Conservation (phyloP, 2,888 invertebrate genomes). For the Coenonympha arcania region DNA sequence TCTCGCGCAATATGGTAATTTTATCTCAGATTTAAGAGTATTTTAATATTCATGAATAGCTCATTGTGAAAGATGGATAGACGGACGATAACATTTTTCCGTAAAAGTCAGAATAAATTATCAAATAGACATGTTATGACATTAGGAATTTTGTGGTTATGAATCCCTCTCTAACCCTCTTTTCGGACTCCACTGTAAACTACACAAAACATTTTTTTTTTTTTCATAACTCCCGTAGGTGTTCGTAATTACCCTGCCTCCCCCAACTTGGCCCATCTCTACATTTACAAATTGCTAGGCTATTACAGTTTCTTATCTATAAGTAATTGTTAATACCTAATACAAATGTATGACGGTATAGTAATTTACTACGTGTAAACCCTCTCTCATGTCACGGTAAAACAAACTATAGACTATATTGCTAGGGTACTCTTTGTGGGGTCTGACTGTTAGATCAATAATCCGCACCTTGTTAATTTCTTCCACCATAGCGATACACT, state of each 20-base stretch:
- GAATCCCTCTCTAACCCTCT: too few relatives aligned
- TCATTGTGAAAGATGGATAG: neutral
- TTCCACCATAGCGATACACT: conserved; percentile 9
- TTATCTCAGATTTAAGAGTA: neutral
- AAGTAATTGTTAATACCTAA: too few relatives aligned
- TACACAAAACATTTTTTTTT: too few relatives aligned
- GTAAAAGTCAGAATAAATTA: neutral
- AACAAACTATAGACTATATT: conserved; percentile 11
- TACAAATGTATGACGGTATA: neutral
- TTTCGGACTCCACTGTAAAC: too few relatives aligned
- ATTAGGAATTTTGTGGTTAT: too few relatives aligned
- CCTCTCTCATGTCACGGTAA: too few relatives aligned
- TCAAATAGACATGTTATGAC: conserved; percentile 10
- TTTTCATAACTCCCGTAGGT: too few relatives aligned
- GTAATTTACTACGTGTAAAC: neutral
- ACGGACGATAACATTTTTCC: neutral
- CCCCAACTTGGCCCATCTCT: too few relatives aligned
- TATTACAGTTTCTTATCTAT: too few relatives aligned
- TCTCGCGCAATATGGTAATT: conserved; percentile 1
- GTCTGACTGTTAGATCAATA: conserved; percentile 41
- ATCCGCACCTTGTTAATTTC: conserved; percentile 30
- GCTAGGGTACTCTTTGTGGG: conserved; percentile 27
- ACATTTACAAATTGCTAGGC: too few relatives aligned
- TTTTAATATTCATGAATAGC: conserved; percentile 5
- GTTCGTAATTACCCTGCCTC: too few relatives aligned